These are phyloP conservation scores for Lytechinus pictus DNA, from an alignment of 35 echinoderm and acorn worm genomes.

Conservation along the genomic window DNA sequence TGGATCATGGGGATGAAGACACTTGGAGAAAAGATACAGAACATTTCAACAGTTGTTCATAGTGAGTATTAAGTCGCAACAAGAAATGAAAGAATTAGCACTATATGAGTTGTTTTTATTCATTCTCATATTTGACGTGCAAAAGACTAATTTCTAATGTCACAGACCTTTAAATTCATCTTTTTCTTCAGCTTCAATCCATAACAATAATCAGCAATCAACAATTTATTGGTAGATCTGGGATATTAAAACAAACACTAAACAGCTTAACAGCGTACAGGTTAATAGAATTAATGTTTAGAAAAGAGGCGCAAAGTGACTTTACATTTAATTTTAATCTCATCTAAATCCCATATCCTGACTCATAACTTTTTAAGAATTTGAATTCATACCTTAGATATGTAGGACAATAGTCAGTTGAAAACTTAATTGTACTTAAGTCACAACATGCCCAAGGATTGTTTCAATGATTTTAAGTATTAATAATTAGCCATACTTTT, in stretches of 20 bases:
- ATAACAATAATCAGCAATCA: too few relatives aligned
- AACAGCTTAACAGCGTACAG: too few relatives aligned
- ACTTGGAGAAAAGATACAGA: constrained; percentile 70
- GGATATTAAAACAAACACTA: too few relatives aligned
- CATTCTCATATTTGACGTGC: too few relatives aligned
- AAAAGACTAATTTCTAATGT: too few relatives aligned
- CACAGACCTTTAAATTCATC: too few relatives aligned
- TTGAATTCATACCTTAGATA: background rate
- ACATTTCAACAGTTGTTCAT: constrained; percentile 67
- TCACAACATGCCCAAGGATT: background rate
- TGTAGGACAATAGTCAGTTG: background rate
- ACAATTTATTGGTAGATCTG: too few relatives aligned
- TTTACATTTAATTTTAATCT: background rate
- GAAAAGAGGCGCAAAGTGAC: too few relatives aligned
- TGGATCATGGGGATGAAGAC: constrained; percentile 71
- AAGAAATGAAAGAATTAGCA: too few relatives aligned
- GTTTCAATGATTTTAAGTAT: background rate
- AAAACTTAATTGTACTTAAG: background rate
- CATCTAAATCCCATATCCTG: background rate
- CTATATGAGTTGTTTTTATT: too few relatives aligned
- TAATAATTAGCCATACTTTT: background rate
- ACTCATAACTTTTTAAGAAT: background rate
- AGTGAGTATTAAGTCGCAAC: constrained; percentile 68
- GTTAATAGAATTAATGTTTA: too few relatives aligned
- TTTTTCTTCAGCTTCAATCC: too few relatives aligned